Evolutionary conservation across 2,888 invertebrate species (phyloP).

Genomic region (Cephus sareptanus): DNA sequence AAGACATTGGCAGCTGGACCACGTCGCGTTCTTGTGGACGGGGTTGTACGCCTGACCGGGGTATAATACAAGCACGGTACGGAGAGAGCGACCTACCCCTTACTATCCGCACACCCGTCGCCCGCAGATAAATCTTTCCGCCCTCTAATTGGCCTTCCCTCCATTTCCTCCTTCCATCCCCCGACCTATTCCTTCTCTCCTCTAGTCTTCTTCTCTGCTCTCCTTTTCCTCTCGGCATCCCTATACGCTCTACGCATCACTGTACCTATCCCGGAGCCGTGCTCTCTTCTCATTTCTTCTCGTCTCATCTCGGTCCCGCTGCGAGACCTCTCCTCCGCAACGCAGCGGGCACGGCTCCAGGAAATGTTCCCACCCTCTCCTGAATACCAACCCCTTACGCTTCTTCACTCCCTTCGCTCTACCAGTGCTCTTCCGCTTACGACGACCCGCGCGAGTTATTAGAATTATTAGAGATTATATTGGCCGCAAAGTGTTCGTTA

Average conservation of each 20-base stretch:
- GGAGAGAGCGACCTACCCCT: conserved; percentile 48
- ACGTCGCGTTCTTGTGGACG: conserved; percentile 47
- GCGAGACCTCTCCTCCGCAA: conserved; percentile 23
- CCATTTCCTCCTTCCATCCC: conserved; percentile 59
- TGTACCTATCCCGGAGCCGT: conserved; percentile 8
- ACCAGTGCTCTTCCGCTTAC: conserved; percentile 13
- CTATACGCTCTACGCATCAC: not conserved
- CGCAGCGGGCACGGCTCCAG: conserved; percentile 58
- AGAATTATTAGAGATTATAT: conserved; percentile 64
- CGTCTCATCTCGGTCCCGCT: conserved; percentile 21
- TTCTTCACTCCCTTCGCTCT: conserved; percentile 8
- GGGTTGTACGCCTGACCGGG: conserved; percentile 52
- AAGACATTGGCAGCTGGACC: conserved; percentile 58
- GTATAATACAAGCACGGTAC: conserved; percentile 55
- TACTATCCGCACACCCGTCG: conserved; percentile 64
- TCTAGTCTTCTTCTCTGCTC: conserved; percentile 36
- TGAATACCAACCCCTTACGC: conserved; percentile 13
- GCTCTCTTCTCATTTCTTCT: conserved; percentile 25
- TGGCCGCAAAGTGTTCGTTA: conserved; percentile 61
- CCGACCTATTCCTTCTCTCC: conserved; percentile 45
- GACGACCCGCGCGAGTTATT: conserved; percentile 51
- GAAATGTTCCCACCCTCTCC: conserved; percentile 46
- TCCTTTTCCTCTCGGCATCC: conserved; percentile 22
- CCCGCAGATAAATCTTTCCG: conserved; percentile 65
- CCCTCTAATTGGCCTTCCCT: conserved; percentile 66